Evolutionary conservation across 2,113 vertebrate species (phyloP), one percentile per base, ranked within the genome.

Genomic region (Calidris pygmaea): DNA sequence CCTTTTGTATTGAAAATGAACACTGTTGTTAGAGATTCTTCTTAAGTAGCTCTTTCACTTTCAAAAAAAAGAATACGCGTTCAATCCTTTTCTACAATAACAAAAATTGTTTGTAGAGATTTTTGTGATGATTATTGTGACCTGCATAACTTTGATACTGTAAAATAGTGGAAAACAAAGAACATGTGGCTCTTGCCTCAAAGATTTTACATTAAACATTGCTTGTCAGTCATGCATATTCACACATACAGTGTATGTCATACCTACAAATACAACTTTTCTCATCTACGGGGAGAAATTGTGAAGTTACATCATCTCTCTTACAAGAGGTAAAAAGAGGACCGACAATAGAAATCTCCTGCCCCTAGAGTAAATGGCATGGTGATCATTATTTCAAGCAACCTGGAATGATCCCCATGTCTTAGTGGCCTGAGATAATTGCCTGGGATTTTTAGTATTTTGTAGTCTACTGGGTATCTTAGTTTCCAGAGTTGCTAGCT

Each of bases 201-300:
- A 62, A 52, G 45, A 58, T 50, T 71, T 90, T 83, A 34, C n/a
- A 47, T 41, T 39, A n/a, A 22, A 63, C 13, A 2, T 93, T 73
- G 14, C 15, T 47, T 66, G 14, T 66, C 62, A 76, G n/a, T 72
- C 35, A 29, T 19, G 3, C 24, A 50, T 77, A 83, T 60, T 92
- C 22, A 3, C 39, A 23, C 7, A 6, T 48, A n/a, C 6, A 0
- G 0, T 43, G 14, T 65, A 27, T 63, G 34, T 65, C 23, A 18
- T 65, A 48, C 29, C n/a, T 65, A 32, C 13, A 84, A 29, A 70
- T 35, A 37, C 20, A 50, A 58, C 12, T 24, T 83, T 70, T 80
- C 53, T 77, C 65, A 26, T 34, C 35, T 22, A 2, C 9, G 11
- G 75, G 21, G 34, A 79, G 58, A 75, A 88, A 83, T 6, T 45